phyloP scores from a whole-genome alignment of 2,113 vertebrate genomes.

The Myiozetetes cayanensis region DNA sequence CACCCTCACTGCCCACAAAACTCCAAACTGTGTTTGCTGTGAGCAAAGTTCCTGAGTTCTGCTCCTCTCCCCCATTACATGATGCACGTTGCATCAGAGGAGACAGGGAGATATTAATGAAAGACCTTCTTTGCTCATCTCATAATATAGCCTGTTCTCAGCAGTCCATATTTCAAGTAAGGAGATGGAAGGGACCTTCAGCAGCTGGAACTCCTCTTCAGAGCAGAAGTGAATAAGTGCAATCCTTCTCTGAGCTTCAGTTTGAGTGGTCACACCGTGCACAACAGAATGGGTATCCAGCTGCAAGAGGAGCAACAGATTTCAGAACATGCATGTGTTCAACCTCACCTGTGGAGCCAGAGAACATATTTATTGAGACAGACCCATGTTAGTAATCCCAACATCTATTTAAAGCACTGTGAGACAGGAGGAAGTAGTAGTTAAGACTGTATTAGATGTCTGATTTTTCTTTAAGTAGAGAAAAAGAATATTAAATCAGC shows the following conservation, averaged over 20 bases:
- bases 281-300: too few relatives aligned
- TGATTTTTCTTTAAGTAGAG: not conserved
- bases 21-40: not conserved
- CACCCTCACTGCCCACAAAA: not conserved
- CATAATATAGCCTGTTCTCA: not conserved
- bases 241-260: not conserved
- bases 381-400: not conserved
- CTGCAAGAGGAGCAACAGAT: not conserved
- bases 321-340: not conserved
- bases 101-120: not conserved
- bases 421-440: not conserved
- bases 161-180: not conserved
- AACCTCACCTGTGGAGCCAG: not conserved
- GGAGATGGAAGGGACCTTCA: not conserved
- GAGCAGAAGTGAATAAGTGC: not conserved
- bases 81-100: not conserved
- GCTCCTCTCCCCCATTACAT: not conserved
- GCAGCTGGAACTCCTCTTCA: not conserved
- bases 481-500: not conserved
- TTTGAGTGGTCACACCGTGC: not conserved
- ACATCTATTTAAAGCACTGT: not conserved
- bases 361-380: not conserved
- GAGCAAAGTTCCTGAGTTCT: not conserved
- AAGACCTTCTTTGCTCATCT: not conserved
- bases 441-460: not conserved